These are phyloP conservation scores for Virgularia gustaviana DNA, from an alignment of 92 coral and sea anemone genomes.

Conservation along the genomic window DNA sequence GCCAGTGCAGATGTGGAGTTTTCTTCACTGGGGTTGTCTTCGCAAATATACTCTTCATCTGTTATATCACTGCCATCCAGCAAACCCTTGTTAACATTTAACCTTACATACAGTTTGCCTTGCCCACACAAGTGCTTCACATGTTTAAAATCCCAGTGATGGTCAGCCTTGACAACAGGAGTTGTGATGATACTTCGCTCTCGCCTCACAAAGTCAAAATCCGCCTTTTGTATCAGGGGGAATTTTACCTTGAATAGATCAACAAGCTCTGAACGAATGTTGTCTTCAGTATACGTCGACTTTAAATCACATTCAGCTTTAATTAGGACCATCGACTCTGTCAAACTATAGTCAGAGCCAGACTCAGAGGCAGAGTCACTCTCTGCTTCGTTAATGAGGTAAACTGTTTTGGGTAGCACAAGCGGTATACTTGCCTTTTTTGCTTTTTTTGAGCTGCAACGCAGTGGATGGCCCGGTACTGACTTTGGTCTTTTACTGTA, in stretches of 20 bases:
- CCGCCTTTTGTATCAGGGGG: slow-evolving; percentile 27
- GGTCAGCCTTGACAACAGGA: slow-evolving; percentile 44
- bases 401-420: slow-evolving; percentile 46
- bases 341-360: slow-evolving; percentile 47
- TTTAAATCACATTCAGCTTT: slow-evolving; percentile 51
- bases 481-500: background rate
- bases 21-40: background rate
- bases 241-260: slow-evolving; percentile 37
- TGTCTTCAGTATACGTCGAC: slow-evolving; percentile 36
- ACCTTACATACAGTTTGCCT: slow-evolving; percentile 52
- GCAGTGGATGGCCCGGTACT: slow-evolving; percentile 37
- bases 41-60: background rate
- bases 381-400: slow-evolving; percentile 49
- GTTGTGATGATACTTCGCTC: slow-evolving; percentile 39
- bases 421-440: background rate
- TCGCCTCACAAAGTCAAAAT: slow-evolving; percentile 56
- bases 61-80: background rate
- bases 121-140: slow-evolving; percentile 53
- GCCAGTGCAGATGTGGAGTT: background rate
- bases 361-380: background rate
- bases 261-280: slow-evolving; percentile 45
- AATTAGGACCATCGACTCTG: slow-evolving; percentile 40
- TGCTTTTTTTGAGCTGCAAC: slow-evolving; percentile 7
- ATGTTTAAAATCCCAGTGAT: slow-evolving; percentile 48
- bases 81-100: slow-evolving; percentile 42